Conservation (phyloP, 2,113 vertebrate genomes). For the Phoenicopterus ruber region DNA sequence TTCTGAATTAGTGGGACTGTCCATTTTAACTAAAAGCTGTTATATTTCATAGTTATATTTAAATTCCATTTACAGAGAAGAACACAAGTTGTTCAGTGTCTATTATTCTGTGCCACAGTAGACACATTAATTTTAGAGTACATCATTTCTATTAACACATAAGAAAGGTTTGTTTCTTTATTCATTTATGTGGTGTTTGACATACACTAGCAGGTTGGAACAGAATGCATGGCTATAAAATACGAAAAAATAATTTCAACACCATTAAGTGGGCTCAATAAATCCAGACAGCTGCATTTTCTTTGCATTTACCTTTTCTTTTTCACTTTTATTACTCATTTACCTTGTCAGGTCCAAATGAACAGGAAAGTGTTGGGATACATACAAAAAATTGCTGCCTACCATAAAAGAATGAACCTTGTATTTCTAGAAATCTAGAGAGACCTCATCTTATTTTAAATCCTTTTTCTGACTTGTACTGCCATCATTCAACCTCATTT, state of each 20-base stretch:
- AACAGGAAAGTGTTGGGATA: background rate
- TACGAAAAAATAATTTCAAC: background rate
- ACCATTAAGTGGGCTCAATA: background rate
- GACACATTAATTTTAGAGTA: background rate
- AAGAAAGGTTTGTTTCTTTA: background rate
- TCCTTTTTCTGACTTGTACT: background rate
- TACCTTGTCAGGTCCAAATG: conserved; percentile 3
- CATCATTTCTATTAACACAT: background rate
- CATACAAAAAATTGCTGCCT: background rate
- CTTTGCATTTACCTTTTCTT: background rate
- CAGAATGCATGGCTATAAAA: background rate
- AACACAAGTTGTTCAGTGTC: background rate
- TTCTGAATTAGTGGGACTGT: background rate
- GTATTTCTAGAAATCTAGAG: background rate
- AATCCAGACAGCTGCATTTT: background rate
- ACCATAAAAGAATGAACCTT: background rate
- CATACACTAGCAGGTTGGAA: background rate
- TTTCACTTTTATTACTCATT: background rate
- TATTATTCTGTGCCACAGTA: background rate
- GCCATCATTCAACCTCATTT: background rate
- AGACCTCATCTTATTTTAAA: background rate
- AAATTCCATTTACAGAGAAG: background rate
- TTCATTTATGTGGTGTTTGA: background rate
- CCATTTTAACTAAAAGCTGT: background rate
- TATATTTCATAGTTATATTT: background rate